phyloP scores from a whole-genome alignment of 1,140 invertebrate species.

The Drosophila obscura region DNA sequence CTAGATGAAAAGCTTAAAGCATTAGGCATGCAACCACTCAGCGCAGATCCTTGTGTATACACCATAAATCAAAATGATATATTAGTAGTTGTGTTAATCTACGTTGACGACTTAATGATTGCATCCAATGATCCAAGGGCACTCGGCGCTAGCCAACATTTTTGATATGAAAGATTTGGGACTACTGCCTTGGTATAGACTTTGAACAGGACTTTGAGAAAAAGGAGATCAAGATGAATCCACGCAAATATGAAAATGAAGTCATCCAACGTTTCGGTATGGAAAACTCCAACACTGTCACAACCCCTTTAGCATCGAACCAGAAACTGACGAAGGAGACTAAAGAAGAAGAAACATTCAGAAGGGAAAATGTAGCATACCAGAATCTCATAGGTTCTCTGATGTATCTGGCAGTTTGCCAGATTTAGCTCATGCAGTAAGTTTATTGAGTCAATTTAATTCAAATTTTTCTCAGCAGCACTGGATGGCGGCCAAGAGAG shows the following conservation, averaged over 20 bases:
- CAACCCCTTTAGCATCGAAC: too few species aligned
- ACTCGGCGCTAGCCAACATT: not conserved
- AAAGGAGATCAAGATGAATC: not conserved
- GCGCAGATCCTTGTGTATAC: too few species aligned
- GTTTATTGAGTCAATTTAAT: not conserved
- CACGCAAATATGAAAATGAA: not conserved
- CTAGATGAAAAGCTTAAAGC: too few species aligned
- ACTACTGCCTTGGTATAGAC: slow-evolving; percentile 5
- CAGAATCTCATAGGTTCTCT: slow-evolving; percentile 7
- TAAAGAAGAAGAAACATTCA: not conserved
- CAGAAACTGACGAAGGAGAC: too few species aligned
- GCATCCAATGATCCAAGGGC: not conserved
- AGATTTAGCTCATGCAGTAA: not conserved
- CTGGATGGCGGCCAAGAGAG: not conserved
- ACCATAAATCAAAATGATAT: too few species aligned
- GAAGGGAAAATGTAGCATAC: not conserved
- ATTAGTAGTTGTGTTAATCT: too few species aligned
- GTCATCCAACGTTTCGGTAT: not conserved
- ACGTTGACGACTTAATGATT: not conserved
- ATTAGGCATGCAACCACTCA: too few species aligned
- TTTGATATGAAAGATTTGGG: slow-evolving; percentile 5
- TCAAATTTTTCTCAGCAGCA: not conserved
- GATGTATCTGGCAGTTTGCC: not conserved
- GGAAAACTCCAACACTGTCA: not conserved
- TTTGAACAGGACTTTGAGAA: slow-evolving; percentile 6